Conservation (phyloP, 2,888 invertebrate genomes). For the Nephrotoma flavescens region DNA sequence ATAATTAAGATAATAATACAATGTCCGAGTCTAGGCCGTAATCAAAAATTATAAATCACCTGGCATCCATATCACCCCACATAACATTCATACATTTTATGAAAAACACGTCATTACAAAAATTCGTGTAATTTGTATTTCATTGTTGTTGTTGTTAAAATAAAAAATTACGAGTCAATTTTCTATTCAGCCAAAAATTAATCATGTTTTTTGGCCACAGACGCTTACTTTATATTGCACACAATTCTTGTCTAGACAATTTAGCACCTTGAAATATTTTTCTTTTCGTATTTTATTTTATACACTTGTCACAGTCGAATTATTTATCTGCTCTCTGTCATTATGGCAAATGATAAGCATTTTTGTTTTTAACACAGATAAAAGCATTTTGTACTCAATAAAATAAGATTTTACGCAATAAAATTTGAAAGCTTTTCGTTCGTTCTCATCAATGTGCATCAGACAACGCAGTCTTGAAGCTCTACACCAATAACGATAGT, state of each 20-base stretch:
- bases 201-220: background rate
- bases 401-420: background rate
- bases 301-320: background rate
- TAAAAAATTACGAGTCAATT: background rate
- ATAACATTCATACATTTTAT: background rate
- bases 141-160: background rate
- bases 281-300: background rate
- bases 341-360: background rate
- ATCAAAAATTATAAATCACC: background rate
- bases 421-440: background rate
- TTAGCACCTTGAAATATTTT: background rate
- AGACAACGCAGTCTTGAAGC: background rate
- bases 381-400: background rate
- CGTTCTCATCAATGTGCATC: background rate
- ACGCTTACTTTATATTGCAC: background rate
- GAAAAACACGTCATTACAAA: background rate
- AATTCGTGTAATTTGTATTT: background rate
- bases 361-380: background rate
- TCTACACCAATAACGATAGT: background rate
- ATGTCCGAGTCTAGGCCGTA: background rate
- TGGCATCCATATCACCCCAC: background rate
- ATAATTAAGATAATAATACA: background rate
- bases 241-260: background rate
- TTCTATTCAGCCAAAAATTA: background rate
- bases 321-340: background rate